phyloP scores from a whole-genome alignment of 2,797 vertebrate species.

The Valencia hispanica region DNA sequence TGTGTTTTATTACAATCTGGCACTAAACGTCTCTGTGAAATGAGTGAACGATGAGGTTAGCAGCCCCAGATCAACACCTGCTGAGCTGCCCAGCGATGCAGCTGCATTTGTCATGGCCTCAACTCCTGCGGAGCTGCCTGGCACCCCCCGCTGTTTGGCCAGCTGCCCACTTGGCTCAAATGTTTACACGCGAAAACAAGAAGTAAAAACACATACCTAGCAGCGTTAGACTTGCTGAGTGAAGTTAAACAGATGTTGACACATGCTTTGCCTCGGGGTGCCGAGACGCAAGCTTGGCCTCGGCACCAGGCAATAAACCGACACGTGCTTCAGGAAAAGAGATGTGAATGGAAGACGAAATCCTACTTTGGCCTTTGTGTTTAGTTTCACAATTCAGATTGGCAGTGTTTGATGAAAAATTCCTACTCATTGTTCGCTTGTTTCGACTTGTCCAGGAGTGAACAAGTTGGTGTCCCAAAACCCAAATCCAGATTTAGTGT shows the following conservation, averaged over 20 bases:
- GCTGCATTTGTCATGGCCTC: constrained; percentile 50
- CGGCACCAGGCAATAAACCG: constrained; percentile 50
- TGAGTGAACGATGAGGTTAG: constrained; percentile 60
- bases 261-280: constrained; percentile 55
- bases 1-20: constrained; percentile 19
- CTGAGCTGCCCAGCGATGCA: constrained; percentile 39
- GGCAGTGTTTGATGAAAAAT: neutral
- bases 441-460: constrained; percentile 49
- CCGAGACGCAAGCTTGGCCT: constrained; percentile 54
- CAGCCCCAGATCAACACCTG: constrained; percentile 54
- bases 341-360: constrained; percentile 31
- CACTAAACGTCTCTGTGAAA: constrained; percentile 21
- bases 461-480: constrained; percentile 20
- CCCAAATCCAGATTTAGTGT: constrained; percentile 37
- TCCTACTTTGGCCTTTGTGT: constrained; percentile 18
- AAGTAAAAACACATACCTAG: constrained; percentile 48
- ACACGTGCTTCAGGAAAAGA: constrained; percentile 44
- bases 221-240: constrained; percentile 43
- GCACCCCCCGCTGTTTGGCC: constrained; percentile 56
- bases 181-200: constrained; percentile 64
- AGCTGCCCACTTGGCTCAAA: constrained; percentile 61
- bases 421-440: constrained; percentile 22
- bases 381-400: constrained; percentile 25
- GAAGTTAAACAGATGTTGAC: constrained; percentile 71
- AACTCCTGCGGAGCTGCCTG: constrained; percentile 51